Conservation (phyloP, 2,113 vertebrate genomes). For the Okapia johnstoni region DNA sequence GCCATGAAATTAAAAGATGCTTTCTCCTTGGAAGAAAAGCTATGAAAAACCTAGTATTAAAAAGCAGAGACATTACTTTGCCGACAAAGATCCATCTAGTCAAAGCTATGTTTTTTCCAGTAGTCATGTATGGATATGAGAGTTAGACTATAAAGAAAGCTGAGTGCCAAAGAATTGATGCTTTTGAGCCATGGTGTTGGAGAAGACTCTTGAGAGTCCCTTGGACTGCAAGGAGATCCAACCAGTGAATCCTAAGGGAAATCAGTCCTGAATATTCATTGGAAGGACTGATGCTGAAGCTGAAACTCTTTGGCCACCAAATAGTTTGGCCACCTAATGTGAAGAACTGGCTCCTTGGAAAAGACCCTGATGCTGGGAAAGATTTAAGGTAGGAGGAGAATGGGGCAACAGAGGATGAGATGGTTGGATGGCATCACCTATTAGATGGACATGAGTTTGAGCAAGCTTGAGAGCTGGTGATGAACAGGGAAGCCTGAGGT, state of each 20-base stretch:
- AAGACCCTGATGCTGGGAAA: neutral
- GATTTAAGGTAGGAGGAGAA: neutral
- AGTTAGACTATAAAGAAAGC: neutral
- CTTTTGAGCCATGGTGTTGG: neutral
- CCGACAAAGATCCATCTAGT: neutral
- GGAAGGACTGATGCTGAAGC: neutral
- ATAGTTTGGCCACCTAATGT: neutral
- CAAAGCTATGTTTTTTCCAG: neutral
- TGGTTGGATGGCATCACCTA: neutral
- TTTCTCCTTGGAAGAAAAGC: neutral
- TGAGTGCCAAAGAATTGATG: neutral
- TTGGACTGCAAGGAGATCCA: neutral
- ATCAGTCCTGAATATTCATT: neutral
- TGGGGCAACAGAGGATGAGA: neutral
- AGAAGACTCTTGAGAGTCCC: neutral
- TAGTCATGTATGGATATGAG: neutral
- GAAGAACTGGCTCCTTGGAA: neutral
- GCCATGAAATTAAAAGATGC: neutral
- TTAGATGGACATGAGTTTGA: neutral
- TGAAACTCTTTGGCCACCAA: neutral
- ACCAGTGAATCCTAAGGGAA: neutral
- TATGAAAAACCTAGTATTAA: neutral
- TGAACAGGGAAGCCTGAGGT: neutral
- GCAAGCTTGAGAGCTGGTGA: neutral
- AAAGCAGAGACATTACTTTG: neutral